Base-by-base conservation (phyloP, 2,888 invertebrate species). In the Drosophila pseudotakahashii region DNA sequence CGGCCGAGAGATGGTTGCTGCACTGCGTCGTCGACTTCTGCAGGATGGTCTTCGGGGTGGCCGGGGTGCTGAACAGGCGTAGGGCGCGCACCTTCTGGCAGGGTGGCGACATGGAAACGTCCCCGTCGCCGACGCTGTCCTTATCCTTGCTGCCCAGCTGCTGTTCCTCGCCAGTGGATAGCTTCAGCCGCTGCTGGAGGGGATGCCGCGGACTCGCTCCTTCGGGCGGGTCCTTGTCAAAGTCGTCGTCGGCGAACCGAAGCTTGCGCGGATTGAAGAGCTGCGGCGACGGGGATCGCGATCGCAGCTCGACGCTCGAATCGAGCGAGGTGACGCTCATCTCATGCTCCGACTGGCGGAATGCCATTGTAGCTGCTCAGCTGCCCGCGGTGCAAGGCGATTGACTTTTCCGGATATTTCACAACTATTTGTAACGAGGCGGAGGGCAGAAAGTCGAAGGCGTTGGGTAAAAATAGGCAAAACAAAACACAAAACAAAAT, bases 1-100 rank as follows among this genome's bases (percentile, higher is more conserved):
- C 91, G 2, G 80, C 80, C 4, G 90, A 89, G 16, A 91, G 69
- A 63, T 91, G 89, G 52, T 89, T 92, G 61, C 94, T 92, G 42
- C 93, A 93, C 57, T 94, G 91, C 0, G 93, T 93, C 16, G 95
- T 94, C 47, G 95, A 92, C 69, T 92, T 92, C 54, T 92, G 89
- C 13, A 92, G 75, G 34, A 97, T 93, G 0, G 96, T 96, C 92
- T 97, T 97, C 4, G 97, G 97, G 5, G 97, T 97, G 74, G 96
- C 95, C 0, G 97, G 97, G 54, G 96, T 96, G 92, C 97, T 97
- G 88, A 96, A 96, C 1, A 98, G 92, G 79, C 97, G 94, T 47
- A 94, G 90, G 6, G 94, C 94, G 73, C 94, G 92, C 26, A 94
- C 94, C 81, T 94, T 92, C 76, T 94, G 93, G 80, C 94, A 94